Conservation (phyloP, 2,113 vertebrate genomes). For the Pavo muticus region DNA sequence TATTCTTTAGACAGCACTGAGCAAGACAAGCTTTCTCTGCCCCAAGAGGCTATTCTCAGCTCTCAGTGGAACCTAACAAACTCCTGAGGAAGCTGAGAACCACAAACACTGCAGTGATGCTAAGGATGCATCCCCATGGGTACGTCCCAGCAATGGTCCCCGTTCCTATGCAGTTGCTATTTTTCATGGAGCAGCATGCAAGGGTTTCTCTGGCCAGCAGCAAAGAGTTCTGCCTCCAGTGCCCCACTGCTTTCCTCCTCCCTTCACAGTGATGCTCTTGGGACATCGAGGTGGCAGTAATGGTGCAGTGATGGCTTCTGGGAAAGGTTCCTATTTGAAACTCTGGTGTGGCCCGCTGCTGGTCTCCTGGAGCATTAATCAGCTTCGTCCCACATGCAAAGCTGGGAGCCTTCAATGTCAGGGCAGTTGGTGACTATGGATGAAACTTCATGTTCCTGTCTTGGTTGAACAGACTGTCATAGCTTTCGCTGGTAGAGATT, state of each 20-base stretch:
- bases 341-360: not conserved
- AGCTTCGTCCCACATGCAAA: not conserved
- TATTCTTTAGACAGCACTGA: constrained; percentile 91
- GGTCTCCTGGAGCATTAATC: not conserved
- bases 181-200: not conserved
- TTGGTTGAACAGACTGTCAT: not conserved
- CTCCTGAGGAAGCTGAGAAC: not conserved
- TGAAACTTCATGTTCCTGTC: not conserved
- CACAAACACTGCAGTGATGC: not conserved
- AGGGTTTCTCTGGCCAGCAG: not conserved
- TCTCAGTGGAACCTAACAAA: not conserved
- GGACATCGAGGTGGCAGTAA: not conserved
- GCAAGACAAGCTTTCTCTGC: not conserved
- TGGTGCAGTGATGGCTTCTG: not conserved
- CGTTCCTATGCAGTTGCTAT: not conserved
- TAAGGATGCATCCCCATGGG: accelerated
- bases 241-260: not conserved
- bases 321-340: not conserved
- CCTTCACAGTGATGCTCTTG: not conserved
- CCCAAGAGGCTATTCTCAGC: not conserved
- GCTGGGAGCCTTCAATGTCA: not conserved
- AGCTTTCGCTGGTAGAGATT: not conserved
- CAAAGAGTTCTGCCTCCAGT: not conserved
- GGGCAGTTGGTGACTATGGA: not conserved
- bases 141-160: not conserved